Evolutionary conservation across 2,113 vertebrate genomes (phyloP).

Genomic region (Bostrychus sinensis): DNA sequence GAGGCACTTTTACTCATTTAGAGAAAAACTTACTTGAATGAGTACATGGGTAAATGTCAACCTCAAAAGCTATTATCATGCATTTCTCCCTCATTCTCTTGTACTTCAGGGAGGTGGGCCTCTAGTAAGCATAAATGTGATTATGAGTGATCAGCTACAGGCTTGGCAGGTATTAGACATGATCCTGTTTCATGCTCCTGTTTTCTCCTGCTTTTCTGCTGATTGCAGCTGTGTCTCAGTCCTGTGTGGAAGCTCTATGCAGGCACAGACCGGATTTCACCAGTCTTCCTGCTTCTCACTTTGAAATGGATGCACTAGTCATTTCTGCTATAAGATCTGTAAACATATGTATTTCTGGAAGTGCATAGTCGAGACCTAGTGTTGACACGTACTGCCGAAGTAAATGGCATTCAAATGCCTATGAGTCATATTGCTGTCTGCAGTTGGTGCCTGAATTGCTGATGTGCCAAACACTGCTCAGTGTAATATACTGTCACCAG

Average conservation of each 20-base stretch:
- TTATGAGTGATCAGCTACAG: constrained; percentile 31
- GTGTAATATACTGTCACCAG: constrained; percentile 19
- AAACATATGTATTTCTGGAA: not conserved
- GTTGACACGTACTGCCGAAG: constrained; percentile 15
- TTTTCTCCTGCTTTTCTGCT: constrained; percentile 13
- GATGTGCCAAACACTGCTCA: constrained; percentile 7
- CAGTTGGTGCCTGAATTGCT: constrained; percentile 9
- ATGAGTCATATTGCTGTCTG: constrained; percentile 26
- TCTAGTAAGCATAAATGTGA: constrained; percentile 15
- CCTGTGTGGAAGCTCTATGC: not conserved
- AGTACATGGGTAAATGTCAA: not conserved
- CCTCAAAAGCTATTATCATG: not conserved
- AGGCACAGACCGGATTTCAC: constrained; percentile 13
- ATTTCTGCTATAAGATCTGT: not conserved
- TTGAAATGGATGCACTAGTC: constrained; percentile 3
- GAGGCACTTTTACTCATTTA: too few relatives aligned
- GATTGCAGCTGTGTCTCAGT: constrained; percentile 4
- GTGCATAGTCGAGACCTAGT: not conserved
- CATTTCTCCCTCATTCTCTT: constrained; percentile 2
- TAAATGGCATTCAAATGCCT: constrained; percentile 22
- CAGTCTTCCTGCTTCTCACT: constrained; percentile 7
- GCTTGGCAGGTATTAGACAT: constrained; percentile 27
- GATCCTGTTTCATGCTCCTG: constrained; percentile 43
- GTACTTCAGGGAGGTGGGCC: constrained; percentile 16
- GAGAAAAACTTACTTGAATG: too few relatives aligned